Base-by-base conservation (phyloP, 2,888 invertebrate species). In the Clistopyga incitator region DNA sequence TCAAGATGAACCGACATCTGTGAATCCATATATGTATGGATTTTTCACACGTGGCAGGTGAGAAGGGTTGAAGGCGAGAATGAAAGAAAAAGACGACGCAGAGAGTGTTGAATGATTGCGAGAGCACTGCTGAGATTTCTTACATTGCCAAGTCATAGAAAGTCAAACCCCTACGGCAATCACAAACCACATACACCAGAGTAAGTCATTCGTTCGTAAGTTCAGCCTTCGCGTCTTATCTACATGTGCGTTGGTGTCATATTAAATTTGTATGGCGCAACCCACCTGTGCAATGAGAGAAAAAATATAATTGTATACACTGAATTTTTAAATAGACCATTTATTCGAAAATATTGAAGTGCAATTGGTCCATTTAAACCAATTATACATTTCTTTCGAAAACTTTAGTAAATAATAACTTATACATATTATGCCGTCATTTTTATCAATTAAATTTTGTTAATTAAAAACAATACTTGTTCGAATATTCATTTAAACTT, bases 141-240 rank as follows among this genome's bases (percentile, higher is more conserved):
- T 34, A 47, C 71, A 67, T 77, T 47, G 47, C n/a, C 18, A 71
- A 77, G 52, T 72, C 80, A 61, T 54, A 50, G 25, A 65, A 81
- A 65, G 34, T 47, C 64, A 50, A 81, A 77, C 25, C 52, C 75
- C 52, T 45, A 4, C 47, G 38, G 8, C 10, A 52, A 8, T 23
- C 47, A 50, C 71, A 2, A 18, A 25, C 15, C 42, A 38, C 10
- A 61, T 54, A 23, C 23, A 20, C 42, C n/a, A 8, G 54, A 52
- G 70, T 70, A 34, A 34, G 3, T 70, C 25, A n/a, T 23, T 25
- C 34, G 13, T 54, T 56, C 4, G 10, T 18, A n/a, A 1, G 13
- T 15, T 29, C 13, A 18, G 29, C 25, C 59, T 25, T 61, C n/a
- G 6, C 11, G 4, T 20, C 13, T 4, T 20, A 18, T 13, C 56